Conservation (phyloP, 2,113 vertebrate species). For the Eira barbara region DNA sequence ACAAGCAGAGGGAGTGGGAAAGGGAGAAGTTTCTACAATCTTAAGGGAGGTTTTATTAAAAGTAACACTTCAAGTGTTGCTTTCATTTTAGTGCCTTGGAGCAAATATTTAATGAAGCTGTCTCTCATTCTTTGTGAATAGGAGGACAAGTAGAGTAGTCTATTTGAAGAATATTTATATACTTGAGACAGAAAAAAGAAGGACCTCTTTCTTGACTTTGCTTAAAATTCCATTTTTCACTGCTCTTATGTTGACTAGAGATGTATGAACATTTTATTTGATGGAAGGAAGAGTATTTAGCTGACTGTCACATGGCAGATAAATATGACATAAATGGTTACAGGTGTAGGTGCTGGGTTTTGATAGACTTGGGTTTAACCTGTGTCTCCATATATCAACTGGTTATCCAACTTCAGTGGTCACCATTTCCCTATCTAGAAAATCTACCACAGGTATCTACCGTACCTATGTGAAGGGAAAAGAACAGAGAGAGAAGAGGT, state of each 20-base stretch:
- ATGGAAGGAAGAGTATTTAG: neutral
- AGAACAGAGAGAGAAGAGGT: neutral
- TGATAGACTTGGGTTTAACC: neutral
- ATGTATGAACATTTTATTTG: neutral
- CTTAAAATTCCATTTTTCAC: conserved; percentile 35
- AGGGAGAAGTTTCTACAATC: neutral
- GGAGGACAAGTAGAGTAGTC: neutral
- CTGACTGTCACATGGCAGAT: neutral
- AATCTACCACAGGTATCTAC: neutral
- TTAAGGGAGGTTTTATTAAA: neutral
- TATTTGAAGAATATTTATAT: conserved; percentile 28
- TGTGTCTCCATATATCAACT: neutral
- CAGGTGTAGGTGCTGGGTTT: neutral
- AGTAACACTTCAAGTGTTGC: neutral
- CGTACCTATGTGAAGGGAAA: neutral
- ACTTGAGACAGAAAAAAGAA: conserved; percentile 40
- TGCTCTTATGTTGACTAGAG: neutral
- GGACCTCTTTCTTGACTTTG: neutral
- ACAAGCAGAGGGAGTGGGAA: too few relatives aligned
- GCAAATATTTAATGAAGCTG: neutral
- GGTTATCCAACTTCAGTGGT: neutral
- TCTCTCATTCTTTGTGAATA: neutral
- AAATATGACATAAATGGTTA: neutral
- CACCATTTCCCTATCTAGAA: neutral
- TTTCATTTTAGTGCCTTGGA: neutral